phyloP scores from a whole-genome alignment of 2,888 invertebrate species.

The Poecilobothrus nobilitatus region DNA sequence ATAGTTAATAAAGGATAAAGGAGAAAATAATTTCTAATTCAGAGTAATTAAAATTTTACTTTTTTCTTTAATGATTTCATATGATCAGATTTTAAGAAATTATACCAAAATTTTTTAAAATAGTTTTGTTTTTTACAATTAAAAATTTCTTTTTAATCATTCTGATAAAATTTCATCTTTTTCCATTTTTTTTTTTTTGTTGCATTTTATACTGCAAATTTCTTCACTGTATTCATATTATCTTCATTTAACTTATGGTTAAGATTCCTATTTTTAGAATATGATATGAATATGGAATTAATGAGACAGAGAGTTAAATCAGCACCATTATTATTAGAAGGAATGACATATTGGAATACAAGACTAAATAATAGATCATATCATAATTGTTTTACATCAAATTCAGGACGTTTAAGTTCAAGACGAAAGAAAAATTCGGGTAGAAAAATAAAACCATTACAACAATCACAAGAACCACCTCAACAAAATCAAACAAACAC shows the following conservation, averaged over 20 bases:
- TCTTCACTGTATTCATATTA: too few relatives aligned
- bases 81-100: too few relatives aligned
- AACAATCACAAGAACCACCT: constrained; percentile 23
- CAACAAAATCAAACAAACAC: constrained; percentile 16
- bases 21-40: too few relatives aligned
- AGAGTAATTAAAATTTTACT: too few relatives aligned
- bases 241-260: neutral
- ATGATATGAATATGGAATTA: constrained; percentile 40
- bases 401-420: constrained; percentile 22
- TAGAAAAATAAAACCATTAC: constrained; percentile 22
- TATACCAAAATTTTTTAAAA: too few relatives aligned
- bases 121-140: too few relatives aligned
- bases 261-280: constrained; percentile 24
- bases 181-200: too few relatives aligned
- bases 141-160: too few relatives aligned
- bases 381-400: constrained; percentile 36
- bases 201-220: too few relatives aligned
- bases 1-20: too few relatives aligned
- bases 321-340: constrained; percentile 40
- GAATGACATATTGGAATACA: constrained; percentile 37
- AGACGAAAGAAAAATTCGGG: constrained; percentile 24
- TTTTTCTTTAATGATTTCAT: too few relatives aligned
- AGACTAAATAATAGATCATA: constrained; percentile 36
- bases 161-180: neutral
- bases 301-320: constrained; percentile 42